Evolutionary conservation across 2,797 vertebrate species (phyloP), one percentile per base, ranked within the genome.

Genomic region (Sebastes umbrosus): DNA sequence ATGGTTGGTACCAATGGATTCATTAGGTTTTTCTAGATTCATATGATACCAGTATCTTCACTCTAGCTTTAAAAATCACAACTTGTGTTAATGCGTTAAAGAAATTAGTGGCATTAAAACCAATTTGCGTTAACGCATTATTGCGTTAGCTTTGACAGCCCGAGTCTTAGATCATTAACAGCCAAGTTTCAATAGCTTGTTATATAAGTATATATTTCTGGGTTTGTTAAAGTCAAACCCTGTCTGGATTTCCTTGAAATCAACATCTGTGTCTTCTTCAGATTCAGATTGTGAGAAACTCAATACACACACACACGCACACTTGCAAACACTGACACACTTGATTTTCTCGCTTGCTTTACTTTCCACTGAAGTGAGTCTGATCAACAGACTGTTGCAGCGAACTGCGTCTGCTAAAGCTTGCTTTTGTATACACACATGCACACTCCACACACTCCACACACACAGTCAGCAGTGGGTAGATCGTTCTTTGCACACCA

Each of bases 401-500:
- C 59, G 66, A 77, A 73, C 68, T 79, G 70, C 74, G 65, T 80
- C 76, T 73, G 70, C 58, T 70, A 25, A 34, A 57, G 43, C 81
- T 59, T 24, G 8, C 24, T 36, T 22, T 3, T 34, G 55, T 29
- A 22, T 31, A 66, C 52, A 63, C 67, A n/a, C 43, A 63, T 46
- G 24, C 50, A 65, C 46, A 39, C 25, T 6, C 24, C 39, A 46
- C 29, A 43, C 39, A 43, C 39, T 43, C 39, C 39, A 7, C 39
- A 43, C 39, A 24, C 63, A 66, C 14, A 29, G 10, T 29, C 22
- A 29, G 34, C 75, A 70, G 75, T 54, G 67, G 39, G 68, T 65
- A 22, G 66, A 66, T 25, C 50, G 22, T 70, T 68, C 80, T 66
- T 76, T 62, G 73, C 87, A 89, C 87, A 77, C 81, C 89, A 77